Evolutionary conservation across 2,797 vertebrate species (phyloP).

Genomic region (Pterois miles): DNA sequence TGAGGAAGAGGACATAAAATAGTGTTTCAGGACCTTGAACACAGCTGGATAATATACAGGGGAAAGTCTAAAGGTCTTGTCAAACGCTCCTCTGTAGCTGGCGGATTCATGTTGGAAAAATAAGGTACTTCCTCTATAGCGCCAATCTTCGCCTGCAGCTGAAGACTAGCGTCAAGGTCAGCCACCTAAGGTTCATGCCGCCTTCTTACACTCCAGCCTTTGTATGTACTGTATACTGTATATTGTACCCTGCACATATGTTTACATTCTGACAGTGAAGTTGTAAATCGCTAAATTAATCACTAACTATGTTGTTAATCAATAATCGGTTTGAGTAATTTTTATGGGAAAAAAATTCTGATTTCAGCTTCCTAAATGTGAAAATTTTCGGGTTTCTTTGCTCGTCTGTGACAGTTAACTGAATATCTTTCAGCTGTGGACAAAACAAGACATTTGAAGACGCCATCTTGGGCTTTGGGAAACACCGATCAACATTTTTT

Average conservation of each 20-base stretch:
- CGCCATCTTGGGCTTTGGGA: too few species aligned
- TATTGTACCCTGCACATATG: too few species aligned
- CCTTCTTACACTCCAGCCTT: background rate
- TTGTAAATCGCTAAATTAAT: too few species aligned
- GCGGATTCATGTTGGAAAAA: conserved; percentile 19
- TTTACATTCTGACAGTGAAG: background rate
- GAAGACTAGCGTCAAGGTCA: conserved; percentile 54
- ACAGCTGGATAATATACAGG: conserved; percentile 54
- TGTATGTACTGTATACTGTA: background rate
- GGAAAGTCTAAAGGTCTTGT: background rate
- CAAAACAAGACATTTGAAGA: too few species aligned
- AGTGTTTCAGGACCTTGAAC: conserved; percentile 47
- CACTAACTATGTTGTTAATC: too few species aligned
- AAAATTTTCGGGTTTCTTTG: too few species aligned
- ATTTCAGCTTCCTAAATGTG: too few species aligned
- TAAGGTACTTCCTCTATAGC: conserved; percentile 51
- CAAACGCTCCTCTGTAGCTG: conserved; percentile 36
- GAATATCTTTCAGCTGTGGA: too few species aligned
- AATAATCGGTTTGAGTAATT: too few species aligned
- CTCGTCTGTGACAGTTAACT: too few species aligned
- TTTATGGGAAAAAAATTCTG: too few species aligned
- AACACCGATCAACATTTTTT: too few species aligned
- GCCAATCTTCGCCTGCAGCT: conserved; percentile 14
- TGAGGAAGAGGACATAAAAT: conserved; percentile 30
- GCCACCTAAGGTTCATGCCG: background rate